phyloP scores from a whole-genome alignment of 2,113 vertebrate genomes.

The Thalassoma bifasciatum region DNA sequence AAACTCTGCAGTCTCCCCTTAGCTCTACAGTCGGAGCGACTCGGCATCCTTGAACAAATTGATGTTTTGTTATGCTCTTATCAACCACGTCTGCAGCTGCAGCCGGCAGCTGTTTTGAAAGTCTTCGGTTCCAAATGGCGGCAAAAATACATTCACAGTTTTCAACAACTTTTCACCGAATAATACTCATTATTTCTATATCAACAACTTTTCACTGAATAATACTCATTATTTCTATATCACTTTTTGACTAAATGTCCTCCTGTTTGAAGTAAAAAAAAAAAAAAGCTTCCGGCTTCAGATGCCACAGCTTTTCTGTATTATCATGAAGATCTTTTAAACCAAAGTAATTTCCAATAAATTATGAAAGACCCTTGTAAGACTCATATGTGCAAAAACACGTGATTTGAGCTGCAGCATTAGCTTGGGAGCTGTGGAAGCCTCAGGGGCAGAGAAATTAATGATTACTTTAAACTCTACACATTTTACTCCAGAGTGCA shows the following conservation, averaged over 20 bases:
- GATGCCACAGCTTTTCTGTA: too few species aligned
- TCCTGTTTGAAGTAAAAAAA: too few species aligned
- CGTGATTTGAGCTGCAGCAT: not conserved
- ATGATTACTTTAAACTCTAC: conserved; percentile 11
- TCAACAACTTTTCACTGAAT: too few species aligned
- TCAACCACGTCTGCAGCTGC: not conserved
- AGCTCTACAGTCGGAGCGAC: not conserved
- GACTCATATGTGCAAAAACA: not conserved
- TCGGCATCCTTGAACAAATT: not conserved
- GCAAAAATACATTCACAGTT: not conserved
- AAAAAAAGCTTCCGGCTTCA: too few species aligned
- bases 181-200: not conserved
- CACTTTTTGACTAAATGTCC: too few species aligned
- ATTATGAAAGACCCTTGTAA: not conserved
- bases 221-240: not conserved
- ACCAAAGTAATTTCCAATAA: not conserved
- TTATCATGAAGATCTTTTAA: too few species aligned
- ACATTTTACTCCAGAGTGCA: conserved; percentile 4
- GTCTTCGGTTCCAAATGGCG: not conserved
- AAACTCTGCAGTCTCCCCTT: not conserved
- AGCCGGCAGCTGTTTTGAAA: not conserved
- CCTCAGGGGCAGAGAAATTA: not conserved
- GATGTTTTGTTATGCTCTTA: not conserved
- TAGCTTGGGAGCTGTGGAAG: not conserved
- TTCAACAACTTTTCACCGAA: too few species aligned